These are phyloP conservation scores for Conchocele bisecta DNA, from an alignment of 2,888 invertebrate genomes.

Conservation along the genomic window DNA sequence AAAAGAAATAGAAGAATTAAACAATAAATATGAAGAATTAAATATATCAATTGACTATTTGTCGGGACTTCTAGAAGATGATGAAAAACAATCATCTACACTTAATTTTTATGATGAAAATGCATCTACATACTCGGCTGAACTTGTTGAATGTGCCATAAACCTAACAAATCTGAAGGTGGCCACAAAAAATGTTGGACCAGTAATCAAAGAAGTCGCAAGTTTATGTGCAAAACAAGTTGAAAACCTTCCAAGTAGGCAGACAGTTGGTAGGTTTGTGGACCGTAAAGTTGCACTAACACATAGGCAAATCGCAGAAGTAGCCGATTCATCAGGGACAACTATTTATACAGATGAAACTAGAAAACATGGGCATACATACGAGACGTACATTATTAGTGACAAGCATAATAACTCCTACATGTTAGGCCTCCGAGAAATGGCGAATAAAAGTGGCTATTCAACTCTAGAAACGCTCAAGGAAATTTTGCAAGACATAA, in stretches of 20 bases:
- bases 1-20: too few species aligned
- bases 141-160: slow-evolving; percentile 27
- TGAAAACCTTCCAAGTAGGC: slow-evolving; percentile 21
- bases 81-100: too few species aligned
- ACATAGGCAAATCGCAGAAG: slow-evolving; percentile 24
- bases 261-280: slow-evolving; percentile 26
- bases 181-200: slow-evolving; percentile 20
- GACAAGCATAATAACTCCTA: slow-evolving; percentile 29
- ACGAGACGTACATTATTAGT: slow-evolving; percentile 43
- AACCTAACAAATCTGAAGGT: slow-evolving; percentile 30
- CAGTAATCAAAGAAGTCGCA: slow-evolving; percentile 27
- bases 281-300: slow-evolving; percentile 16
- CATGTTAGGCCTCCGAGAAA: slow-evolving; percentile 13
- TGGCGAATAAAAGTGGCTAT: slow-evolving; percentile 2
- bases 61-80: too few species aligned
- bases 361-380: slow-evolving; percentile 41
- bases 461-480: slow-evolving; percentile 18
- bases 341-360: slow-evolving; percentile 49
- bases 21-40: too few species aligned
- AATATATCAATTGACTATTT: too few species aligned
- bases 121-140: slow-evolving; percentile 24
- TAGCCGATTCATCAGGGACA: too few species aligned
- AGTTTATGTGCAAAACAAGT: slow-evolving; percentile 9
- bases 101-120: too few species aligned
- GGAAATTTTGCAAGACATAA: slow-evolving; percentile 10